phyloP scores from a whole-genome alignment of 2,888 invertebrate species.

The Acleris sparsana region DNA sequence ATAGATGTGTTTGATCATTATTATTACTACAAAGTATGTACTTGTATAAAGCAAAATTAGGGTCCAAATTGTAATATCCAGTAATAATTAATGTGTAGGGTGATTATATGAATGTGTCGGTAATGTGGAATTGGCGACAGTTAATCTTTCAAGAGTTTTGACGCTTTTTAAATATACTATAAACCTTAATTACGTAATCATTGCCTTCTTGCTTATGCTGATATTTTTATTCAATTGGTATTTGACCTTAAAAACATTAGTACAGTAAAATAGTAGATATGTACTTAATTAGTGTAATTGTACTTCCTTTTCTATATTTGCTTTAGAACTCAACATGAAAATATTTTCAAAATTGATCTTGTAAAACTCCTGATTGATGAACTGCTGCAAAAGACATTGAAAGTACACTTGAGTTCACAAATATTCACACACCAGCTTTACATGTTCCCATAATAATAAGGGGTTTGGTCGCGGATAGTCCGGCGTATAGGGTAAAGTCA shows the following conservation, averaged over 20 bases:
- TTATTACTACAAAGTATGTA: background rate
- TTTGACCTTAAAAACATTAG: background rate
- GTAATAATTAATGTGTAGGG: conserved; percentile 1
- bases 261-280: background rate
- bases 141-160: conserved; percentile 8
- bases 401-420: too few species aligned
- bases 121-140: background rate
- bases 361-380: too few species aligned
- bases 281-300: background rate
- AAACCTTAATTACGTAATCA: too few species aligned
- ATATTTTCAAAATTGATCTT: too few species aligned
- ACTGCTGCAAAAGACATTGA: too few species aligned
- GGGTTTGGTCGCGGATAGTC: too few species aligned
- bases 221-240: too few species aligned
- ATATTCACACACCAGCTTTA: too few species aligned
- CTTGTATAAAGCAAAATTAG: conserved; percentile 7
- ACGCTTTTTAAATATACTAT: background rate
- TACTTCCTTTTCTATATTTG: too few species aligned
- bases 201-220: background rate
- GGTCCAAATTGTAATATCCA: conserved; percentile 20
- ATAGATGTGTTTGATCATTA: conserved; percentile 1
- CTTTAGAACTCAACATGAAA: too few species aligned
- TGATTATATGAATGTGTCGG: background rate
- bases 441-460: too few species aligned
- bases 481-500: too few species aligned